Conservation (phyloP, 1,140 invertebrate genomes). For the Plectrocnemia conspersa region DNA sequence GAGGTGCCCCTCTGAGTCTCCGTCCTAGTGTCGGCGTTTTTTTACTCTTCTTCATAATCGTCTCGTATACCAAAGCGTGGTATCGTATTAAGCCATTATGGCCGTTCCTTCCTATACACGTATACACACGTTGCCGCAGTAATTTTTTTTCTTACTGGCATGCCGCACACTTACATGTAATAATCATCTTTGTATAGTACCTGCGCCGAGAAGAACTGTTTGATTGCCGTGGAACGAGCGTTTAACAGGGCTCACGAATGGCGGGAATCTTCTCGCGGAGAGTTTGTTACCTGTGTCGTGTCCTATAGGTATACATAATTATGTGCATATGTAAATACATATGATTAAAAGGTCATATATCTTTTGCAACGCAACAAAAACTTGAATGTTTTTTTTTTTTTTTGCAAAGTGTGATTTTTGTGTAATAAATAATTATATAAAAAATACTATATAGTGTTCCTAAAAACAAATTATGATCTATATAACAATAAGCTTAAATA, state of each 20-base stretch:
- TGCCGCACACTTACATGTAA: constrained; percentile 8
- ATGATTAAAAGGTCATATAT: too few relatives aligned
- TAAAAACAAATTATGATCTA: too few relatives aligned
- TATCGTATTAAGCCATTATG: constrained; percentile 25
- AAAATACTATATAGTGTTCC: too few relatives aligned
- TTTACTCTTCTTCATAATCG: constrained; percentile 11
- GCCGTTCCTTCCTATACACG: constrained; percentile 16
- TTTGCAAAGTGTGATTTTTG: too few relatives aligned
- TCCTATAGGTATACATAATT: too few relatives aligned
- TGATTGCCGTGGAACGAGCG: constrained; percentile 14
- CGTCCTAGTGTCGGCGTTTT: background rate
- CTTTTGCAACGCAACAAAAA: too few relatives aligned
- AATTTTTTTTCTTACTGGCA: constrained; percentile 5
- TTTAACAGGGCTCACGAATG: constrained; percentile 11
- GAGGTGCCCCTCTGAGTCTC: background rate
- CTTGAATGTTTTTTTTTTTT: too few relatives aligned
- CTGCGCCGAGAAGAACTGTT: constrained; percentile 1
- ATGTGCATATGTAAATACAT: too few relatives aligned
- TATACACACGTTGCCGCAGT: constrained; percentile 12
- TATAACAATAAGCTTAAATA: too few relatives aligned
- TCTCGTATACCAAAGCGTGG: constrained; percentile 14
- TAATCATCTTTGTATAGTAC: constrained; percentile 11
- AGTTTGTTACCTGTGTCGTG: too few relatives aligned
- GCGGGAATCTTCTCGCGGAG: too few relatives aligned
- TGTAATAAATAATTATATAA: too few relatives aligned